Evolutionary conservation across 1,140 invertebrate species (phyloP), one percentile per base, ranked within the genome.

Genomic region (Drosophila rhopaloa): DNA sequence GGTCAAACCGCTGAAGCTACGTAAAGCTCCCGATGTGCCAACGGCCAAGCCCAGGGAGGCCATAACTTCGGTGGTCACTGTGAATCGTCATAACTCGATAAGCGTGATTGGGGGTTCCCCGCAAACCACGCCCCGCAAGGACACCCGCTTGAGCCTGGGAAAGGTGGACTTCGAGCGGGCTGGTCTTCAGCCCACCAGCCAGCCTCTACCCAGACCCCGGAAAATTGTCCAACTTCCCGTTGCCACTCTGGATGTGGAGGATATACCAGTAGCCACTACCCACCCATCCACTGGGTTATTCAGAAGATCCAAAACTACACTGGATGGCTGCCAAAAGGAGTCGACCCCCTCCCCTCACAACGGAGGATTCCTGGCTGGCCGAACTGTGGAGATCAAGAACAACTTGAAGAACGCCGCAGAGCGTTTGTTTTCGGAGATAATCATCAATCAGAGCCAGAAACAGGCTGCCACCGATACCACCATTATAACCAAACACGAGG

Each of bases 361-460:
- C 14, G 67, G 67, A 1, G 68, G 68, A 7, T 72, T 79, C 41
- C 56, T 92, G 5, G 54, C 81, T 8, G 91, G 82, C 4, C 85
- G 89, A 13, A 91, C 91, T 0, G 79, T 91, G 32, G 91, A 92
- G 61, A 72, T 92, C 10, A 91, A 92, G 70, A 92, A 92, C 55
- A 92, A 92, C 63, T 19, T 92, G 0, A 92, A 91, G 50, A 92
- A 92, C 58, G 91, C 91, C 13, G 91, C 91, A 0, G 91, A 92
- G 67, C 90, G 91, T 44, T 67, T 92, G 10, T 92, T 92, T 54
- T 91, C 91, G n/a, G 91, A 92, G 58, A 92, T 92, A 11, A 91
- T 90, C 47, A 81, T 92, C 6, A 92, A 84, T 57, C 91, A 91
- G 61, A 53, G 67, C 5, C 85, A 92, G 41, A 88, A 90, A 48